These are phyloP conservation scores for Andrena fulva DNA, from an alignment of 2,888 invertebrate species.

Conservation along the genomic window DNA sequence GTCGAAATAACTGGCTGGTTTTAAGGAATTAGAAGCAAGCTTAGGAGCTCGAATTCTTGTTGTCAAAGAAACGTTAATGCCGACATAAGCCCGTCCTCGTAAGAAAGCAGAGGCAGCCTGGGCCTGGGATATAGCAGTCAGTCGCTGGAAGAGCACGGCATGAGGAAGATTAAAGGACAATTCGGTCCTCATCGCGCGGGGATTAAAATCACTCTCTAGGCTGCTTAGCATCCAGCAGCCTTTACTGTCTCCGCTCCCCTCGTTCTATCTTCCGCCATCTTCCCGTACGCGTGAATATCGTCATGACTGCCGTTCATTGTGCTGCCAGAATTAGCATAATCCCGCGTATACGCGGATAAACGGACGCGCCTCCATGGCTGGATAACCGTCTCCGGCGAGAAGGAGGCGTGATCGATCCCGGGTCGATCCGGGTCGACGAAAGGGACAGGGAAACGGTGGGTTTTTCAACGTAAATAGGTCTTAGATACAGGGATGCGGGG, in stretches of 20 bases:
- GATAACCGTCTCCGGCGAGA: constrained; percentile 12
- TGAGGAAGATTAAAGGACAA: constrained; percentile 71
- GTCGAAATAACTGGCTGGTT: neutral
- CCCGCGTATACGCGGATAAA: constrained; percentile 46
- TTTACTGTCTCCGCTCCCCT: constrained; percentile 12
- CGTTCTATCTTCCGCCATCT: neutral
- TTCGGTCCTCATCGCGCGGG: constrained; percentile 63
- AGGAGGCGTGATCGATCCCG: constrained; percentile 35
- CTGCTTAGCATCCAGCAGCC: constrained; percentile 28
- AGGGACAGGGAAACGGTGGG: neutral
- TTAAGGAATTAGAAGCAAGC: neutral
- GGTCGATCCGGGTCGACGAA: constrained; percentile 5
- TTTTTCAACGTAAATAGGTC: constrained; percentile 42
- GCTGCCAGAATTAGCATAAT: constrained; percentile 69
- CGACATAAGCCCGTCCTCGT: constrained; percentile 4
- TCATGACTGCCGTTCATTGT: constrained; percentile 28
- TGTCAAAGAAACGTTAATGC: neutral
- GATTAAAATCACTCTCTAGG: constrained; percentile 67
- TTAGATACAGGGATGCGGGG: constrained; percentile 38
- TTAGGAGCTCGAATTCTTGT: neutral
- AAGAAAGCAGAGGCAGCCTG: constrained; percentile 40
- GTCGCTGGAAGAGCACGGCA: constrained; percentile 38
- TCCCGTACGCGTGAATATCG: constrained; percentile 1
- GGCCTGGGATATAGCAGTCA: constrained; percentile 33
- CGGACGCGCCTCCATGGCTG: constrained; percentile 19